Conservation (phyloP, 2,113 vertebrate genomes). For the Nymphicus hollandicus region DNA sequence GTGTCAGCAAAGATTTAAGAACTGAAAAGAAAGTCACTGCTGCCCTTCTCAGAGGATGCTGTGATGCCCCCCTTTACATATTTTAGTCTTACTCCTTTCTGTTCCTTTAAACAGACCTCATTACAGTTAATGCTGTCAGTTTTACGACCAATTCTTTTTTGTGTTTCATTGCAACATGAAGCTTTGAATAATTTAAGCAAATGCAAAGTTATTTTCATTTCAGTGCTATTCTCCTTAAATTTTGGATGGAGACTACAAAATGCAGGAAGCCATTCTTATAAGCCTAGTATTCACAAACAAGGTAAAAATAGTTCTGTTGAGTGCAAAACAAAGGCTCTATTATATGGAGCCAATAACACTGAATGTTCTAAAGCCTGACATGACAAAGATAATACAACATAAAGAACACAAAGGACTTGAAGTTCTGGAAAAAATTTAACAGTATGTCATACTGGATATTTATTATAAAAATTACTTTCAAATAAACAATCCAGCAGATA, state of each 20-base stretch:
- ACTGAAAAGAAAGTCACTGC: not conserved
- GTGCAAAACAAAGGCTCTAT: not conserved
- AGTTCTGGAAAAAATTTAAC: not conserved
- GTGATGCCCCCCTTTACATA: not conserved
- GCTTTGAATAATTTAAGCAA: not conserved
- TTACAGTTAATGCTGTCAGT: not conserved
- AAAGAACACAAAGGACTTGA: not conserved
- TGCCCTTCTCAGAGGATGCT: not conserved
- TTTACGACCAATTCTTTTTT: not conserved
- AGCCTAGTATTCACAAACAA: not conserved
- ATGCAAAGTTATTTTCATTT: not conserved
- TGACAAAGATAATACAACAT: not conserved
- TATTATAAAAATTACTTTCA: slow-evolving; percentile 7
- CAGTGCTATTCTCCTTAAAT: not conserved
- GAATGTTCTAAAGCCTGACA: not conserved
- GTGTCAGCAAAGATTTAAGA: not conserved
- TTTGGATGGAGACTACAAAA: not conserved
- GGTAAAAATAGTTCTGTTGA: not conserved
- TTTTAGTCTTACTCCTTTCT: not conserved
- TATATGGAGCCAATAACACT: not conserved
- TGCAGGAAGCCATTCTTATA: not conserved
- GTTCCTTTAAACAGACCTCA: not conserved
- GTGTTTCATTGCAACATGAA: not conserved
- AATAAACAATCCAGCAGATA: not conserved
- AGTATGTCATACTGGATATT: not conserved